A percentile compares a stretch with the other conserved stretches of the same genome.
phyloP scores from a whole-genome alignment of 2,888 invertebrate species.

The Heteromyza rotundicornis region DNA sequence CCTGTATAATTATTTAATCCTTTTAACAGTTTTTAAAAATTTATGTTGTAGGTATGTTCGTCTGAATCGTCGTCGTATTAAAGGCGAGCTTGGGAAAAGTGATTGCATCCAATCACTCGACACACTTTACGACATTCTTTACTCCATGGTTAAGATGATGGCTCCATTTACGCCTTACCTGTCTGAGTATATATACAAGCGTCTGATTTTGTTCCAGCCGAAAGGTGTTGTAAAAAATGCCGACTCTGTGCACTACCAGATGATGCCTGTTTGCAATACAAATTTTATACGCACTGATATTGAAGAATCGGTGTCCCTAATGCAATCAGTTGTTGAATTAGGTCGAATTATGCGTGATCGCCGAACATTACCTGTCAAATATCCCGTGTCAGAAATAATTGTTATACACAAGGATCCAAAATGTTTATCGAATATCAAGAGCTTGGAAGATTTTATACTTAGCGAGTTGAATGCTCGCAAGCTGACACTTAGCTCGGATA shows the following conservation, averaged over 20 bases:
- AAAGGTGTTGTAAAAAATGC: constrained; percentile 62
- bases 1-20: not conserved
- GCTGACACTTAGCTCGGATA: constrained; percentile 85
- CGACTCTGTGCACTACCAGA: constrained; percentile 89
- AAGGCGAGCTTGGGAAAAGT: constrained; percentile 82
- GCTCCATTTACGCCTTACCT: constrained; percentile 98
- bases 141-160: constrained; percentile 90
- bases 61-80: constrained; percentile 93
- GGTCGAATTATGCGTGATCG: constrained; percentile 92
- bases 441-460: constrained; percentile 82
- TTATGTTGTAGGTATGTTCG: constrained; percentile 83
- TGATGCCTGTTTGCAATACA: constrained; percentile 79
- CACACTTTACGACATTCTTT: constrained; percentile 87
- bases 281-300: constrained; percentile 81
- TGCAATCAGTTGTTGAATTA: constrained; percentile 95
- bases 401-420: constrained; percentile 86
- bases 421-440: constrained; percentile 78
- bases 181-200: constrained; percentile 93
- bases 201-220: constrained; percentile 71
- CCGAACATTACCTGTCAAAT: constrained; percentile 92
- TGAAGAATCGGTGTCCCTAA: constrained; percentile 86
- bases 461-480: constrained; percentile 92
- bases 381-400: constrained; percentile 95
- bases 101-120: constrained; percentile 87
- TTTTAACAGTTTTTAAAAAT: not conserved